These are phyloP conservation scores for Daubentonia madagascariensis DNA, from an alignment of 2,113 vertebrate species.

Conservation along the genomic window DNA sequence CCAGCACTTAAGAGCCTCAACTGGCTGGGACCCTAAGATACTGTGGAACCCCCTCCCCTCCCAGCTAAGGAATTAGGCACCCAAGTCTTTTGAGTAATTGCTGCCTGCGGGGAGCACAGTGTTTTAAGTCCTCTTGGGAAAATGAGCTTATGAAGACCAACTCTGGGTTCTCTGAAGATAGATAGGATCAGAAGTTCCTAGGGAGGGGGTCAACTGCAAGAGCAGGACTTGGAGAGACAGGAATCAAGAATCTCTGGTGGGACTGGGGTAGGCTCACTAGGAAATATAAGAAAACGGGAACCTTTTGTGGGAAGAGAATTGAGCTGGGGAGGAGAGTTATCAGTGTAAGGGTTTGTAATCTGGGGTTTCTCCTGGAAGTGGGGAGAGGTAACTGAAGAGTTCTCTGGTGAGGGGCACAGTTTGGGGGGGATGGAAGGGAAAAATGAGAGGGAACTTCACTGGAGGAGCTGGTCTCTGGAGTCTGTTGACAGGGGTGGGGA, in stretches of 20 bases:
- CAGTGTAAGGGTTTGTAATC: neutral
- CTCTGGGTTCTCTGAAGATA: slow-evolving; percentile 18
- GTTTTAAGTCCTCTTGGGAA: neutral
- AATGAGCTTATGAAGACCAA: neutral
- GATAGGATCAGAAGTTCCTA: neutral
- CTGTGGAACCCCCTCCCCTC: neutral
- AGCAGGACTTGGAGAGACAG: neutral
- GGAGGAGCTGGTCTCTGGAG: neutral
- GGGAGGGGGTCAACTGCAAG: neutral
- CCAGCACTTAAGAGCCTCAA: neutral
- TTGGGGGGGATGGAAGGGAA: neutral
- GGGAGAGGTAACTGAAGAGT: neutral
- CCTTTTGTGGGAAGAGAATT: neutral
- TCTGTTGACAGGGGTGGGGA: neutral
- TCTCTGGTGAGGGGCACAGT: neutral
- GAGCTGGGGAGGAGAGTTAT: neutral
- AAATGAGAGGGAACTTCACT: neutral
- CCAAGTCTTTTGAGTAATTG: neutral
- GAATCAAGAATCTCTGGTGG: neutral
- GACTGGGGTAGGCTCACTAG: neutral
- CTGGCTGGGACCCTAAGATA: neutral
- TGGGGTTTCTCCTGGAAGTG: neutral
- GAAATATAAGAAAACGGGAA: neutral
- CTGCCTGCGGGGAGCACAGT: neutral
- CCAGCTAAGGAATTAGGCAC: neutral